Evolutionary conservation across 2,797 vertebrate genomes (phyloP).

Genomic region (Pteronotus mesoamericanus): DNA sequence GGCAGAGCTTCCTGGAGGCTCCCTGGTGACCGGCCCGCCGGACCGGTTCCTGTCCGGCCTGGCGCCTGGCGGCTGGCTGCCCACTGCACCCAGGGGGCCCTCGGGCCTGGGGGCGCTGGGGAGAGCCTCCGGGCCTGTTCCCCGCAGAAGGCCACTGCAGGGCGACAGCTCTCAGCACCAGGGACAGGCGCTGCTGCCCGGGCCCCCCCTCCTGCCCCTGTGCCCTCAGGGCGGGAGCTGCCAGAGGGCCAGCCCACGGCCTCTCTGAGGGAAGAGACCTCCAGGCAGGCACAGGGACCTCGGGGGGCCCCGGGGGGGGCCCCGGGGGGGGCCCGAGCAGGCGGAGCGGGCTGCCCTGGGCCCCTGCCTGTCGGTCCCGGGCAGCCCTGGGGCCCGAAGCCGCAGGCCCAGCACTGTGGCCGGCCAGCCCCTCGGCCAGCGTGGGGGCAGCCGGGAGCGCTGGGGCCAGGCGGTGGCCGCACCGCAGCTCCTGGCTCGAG

Average conservation of each 20-base stretch:
- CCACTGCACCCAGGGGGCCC: not conserved
- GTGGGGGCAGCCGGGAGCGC: fast-evolving
- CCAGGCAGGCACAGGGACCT: not conserved
- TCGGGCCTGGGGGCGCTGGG: not conserved
- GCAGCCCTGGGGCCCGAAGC: not conserved
- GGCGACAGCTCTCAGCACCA: not conserved
- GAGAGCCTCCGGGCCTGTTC: not conserved
- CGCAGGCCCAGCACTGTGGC: not conserved
- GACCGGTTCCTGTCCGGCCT: not conserved
- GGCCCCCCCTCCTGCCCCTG: not conserved
- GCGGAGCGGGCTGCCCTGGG: not conserved
- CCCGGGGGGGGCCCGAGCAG: not conserved
- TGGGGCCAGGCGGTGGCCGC: fast-evolving
- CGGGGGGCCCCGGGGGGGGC: not conserved
- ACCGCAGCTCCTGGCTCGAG: not conserved
- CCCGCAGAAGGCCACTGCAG: not conserved
- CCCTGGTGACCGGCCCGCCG: not conserved
- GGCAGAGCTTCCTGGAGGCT: not conserved
- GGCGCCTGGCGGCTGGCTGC: not conserved
- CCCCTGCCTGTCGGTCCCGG: not conserved
- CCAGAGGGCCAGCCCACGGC: too few species aligned
- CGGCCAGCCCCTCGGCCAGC: not conserved
- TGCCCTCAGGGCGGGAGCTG: not conserved
- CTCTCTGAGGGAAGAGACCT: not conserved
- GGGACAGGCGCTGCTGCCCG: not conserved